A percentile compares a stretch with the other conserved stretches of the same genome.
These are phyloP conservation scores for Nasonovia ribisnigri DNA, from an alignment of 2,888 invertebrate genomes.

Conservation along the genomic window DNA sequence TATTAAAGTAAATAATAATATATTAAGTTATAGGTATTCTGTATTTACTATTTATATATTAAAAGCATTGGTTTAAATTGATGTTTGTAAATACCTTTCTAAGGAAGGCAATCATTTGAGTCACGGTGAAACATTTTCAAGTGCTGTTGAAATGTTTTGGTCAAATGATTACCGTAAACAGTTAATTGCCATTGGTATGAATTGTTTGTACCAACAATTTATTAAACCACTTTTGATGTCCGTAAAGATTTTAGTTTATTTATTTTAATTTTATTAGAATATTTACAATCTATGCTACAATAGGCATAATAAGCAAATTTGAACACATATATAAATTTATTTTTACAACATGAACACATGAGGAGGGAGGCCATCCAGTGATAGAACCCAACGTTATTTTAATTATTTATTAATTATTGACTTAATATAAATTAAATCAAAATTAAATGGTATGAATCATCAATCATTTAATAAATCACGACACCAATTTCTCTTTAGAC, in stretches of 20 bases:
- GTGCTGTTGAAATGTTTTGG: slow-evolving; percentile 80
- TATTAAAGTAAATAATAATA: neutral
- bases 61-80: neutral
- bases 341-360: no score
- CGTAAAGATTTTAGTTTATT: slow-evolving; percentile 71
- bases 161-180: slow-evolving; percentile 73
- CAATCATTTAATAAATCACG: no score
- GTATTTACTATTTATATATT: neutral
- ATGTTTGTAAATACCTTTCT: slow-evolving; percentile 67
- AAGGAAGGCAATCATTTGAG: slow-evolving; percentile 78
- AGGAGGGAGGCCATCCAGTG: no score
- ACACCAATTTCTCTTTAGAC: no score
- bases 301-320: no score
- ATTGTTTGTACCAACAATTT: slow-evolving; percentile 82
- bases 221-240: slow-evolving; percentile 75
- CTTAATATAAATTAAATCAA: no score
- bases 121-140: slow-evolving; percentile 85
- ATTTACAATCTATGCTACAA: no score
- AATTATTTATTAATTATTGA: no score
- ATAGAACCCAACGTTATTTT: no score
- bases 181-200: slow-evolving; percentile 88
- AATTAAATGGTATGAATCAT: no score
- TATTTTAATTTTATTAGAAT: no score
- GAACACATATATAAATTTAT: no score
- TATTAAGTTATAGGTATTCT: neutral